Base-by-base conservation (phyloP, 1,140 invertebrate species). In the Gonioctena quinquepunctata region DNA sequence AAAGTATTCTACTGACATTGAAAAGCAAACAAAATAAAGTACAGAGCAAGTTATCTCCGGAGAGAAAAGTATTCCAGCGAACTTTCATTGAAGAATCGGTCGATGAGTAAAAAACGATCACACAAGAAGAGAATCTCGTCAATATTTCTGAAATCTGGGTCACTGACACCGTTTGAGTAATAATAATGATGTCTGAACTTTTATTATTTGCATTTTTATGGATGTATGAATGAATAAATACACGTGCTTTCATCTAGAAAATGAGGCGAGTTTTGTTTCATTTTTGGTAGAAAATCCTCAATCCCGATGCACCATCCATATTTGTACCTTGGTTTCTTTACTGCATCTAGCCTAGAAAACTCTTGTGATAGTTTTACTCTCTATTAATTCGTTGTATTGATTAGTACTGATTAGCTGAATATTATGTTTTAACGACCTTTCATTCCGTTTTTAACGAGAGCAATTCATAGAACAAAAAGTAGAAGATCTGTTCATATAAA, bases 131-230 rank as follows among this genome's bases (percentile, higher is more conserved):
- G 18, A 23, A 23, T 23, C 21, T 19, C 52, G 11, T 56, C 22
- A 56, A 26, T 59, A 59, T 59, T 59, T 59, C 23, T 25, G n/a
- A 54, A 59, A 59, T 59, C n/a, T 16, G 26, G 56, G 56, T 59
- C 56, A 59, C n/a, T 59, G 56, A 16, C 22, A 25, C 21, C 23
- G 33, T 42, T 42, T 13, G 16, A 42, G 16, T 42, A 42, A 42
- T 42, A n/a, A 42, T 13, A 13, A 21, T 56, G 1, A 54, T 54
- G 50, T 23, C 18, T 18, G 11, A 1, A 8, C 3, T 54, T 8
- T 54, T 11, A 54, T 54, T 6, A 21, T 54, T 54, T 22, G 21
- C 52, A 56, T 56, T 56, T 42, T 56, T 56, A 56, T 56, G 52
- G 21, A 19, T 19, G 3, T 21, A 56, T 23, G 18, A 42, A 42